Conservation (phyloP, 2,888 invertebrate species). For the Scrobipalpa atriplicella region DNA sequence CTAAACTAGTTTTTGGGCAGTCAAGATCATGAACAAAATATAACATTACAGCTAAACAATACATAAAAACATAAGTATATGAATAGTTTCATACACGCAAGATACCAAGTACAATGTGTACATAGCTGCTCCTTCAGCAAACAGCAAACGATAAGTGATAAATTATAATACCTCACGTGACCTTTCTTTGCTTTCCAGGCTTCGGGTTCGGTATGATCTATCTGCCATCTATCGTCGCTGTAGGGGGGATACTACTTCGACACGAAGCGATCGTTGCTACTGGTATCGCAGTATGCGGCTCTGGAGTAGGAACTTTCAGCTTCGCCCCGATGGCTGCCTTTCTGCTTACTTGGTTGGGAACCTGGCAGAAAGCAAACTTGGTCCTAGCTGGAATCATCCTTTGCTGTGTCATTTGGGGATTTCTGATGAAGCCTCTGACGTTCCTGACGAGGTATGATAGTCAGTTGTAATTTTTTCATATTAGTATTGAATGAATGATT, state of each 20-base stretch:
- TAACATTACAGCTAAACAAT: neutral
- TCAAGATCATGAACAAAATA: neutral
- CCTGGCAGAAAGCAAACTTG: conserved; percentile 22
- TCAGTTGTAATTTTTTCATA: too few relatives aligned
- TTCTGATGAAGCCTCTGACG: conserved; percentile 22
- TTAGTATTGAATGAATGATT: too few relatives aligned
- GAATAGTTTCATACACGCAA: neutral
- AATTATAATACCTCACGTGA: neutral
- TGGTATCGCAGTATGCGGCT: conserved; percentile 97
- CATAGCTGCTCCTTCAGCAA: conserved; percentile 13
- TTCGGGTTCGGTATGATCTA: conserved; percentile 97
- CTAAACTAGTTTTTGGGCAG: neutral
- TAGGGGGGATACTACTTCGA: conserved; percentile 99
- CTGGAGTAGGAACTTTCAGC: conserved; percentile 96
- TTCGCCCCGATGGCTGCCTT: conserved; percentile 88
- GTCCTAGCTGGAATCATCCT: conserved; percentile 22
- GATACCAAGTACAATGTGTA: conserved; percentile 11
- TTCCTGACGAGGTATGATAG: conserved; percentile 26
- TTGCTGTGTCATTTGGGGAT: conserved; percentile 18
- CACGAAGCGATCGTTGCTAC: conserved; percentile 97
- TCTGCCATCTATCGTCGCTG: conserved; percentile 96
- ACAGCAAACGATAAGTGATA: conserved; percentile 4
- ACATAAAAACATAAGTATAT: conserved; percentile 11
- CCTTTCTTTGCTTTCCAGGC: conserved; percentile 72
- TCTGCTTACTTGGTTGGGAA: neutral